These are phyloP conservation scores for Anolis sagrei DNA, from an alignment of 2,113 vertebrate genomes.

Conservation along the genomic window DNA sequence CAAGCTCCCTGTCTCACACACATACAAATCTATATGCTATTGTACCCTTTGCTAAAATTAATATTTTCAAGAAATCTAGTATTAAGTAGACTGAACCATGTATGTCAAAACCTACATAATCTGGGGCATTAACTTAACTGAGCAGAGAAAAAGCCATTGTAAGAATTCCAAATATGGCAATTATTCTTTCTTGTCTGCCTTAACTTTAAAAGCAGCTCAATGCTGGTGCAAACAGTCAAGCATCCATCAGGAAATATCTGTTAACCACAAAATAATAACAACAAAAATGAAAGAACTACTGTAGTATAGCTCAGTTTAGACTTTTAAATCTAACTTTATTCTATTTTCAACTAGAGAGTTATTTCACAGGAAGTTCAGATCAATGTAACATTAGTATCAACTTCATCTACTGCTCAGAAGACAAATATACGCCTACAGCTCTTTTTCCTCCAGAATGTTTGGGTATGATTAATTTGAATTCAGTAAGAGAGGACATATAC, in stretches of 20 bases:
- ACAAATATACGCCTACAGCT: constrained; percentile 24
- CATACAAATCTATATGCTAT: background rate
- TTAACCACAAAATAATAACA: constrained; percentile 52
- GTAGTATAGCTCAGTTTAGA: constrained; percentile 50
- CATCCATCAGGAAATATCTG: constrained; percentile 63
- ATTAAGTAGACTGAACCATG: background rate
- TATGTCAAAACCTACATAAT: constrained; percentile 52
- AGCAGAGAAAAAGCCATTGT: background rate
- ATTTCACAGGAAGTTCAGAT: constrained; percentile 51
- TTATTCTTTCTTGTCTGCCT: constrained; percentile 31
- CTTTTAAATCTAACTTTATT: constrained; percentile 58
- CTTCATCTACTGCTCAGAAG: constrained; percentile 43
- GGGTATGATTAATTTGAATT: constrained; percentile 18
- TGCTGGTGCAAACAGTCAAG: constrained; percentile 63
- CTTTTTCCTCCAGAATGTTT: constrained; percentile 19
- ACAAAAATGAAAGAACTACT: constrained; percentile 42
- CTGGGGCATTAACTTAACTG: background rate
- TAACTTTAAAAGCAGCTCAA: constrained; percentile 56
- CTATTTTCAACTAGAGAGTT: constrained; percentile 48
- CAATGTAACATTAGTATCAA: constrained; percentile 47
- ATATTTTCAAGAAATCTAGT: background rate
- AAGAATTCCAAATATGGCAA: constrained; percentile 24
- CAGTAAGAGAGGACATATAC: background rate
- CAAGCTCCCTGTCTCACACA: background rate
- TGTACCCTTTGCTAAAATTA: background rate